Evolutionary conservation across 2,113 vertebrate species (phyloP).

Genomic region (Scomber japonicus): DNA sequence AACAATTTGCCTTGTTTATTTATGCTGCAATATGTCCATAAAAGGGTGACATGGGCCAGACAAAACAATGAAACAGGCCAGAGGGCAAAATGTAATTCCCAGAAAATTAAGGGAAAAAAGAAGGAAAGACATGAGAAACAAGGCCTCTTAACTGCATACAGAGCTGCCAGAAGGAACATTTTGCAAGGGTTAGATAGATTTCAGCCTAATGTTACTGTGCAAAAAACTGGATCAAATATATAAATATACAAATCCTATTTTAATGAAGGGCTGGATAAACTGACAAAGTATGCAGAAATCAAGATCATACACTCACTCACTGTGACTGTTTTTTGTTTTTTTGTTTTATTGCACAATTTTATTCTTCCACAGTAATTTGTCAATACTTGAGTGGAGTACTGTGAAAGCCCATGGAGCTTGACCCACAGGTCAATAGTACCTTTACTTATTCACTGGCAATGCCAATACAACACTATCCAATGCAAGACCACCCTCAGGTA

Average conservation of each 20-base stretch:
- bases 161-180: neutral
- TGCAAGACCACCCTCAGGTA: constrained; percentile 51
- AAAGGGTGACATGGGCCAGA: too few species aligned
- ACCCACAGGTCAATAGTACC: constrained; percentile 60
- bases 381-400: constrained; percentile 52
- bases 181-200: neutral
- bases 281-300: neutral
- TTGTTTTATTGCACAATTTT: neutral
- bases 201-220: neutral
- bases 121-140: neutral
- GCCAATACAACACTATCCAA: constrained; percentile 34
- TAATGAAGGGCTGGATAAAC: neutral
- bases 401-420: constrained; percentile 41
- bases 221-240: neutral
- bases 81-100: too few species aligned
- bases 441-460: constrained; percentile 49
- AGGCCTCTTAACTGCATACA: neutral
- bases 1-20: too few species aligned
- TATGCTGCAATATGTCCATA: too few species aligned
- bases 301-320: neutral
- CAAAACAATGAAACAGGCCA: too few species aligned
- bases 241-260: neutral
- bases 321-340: neutral
- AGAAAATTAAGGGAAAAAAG: neutral
- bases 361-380: constrained; percentile 37